A percentile compares a stretch with the other conserved stretches of the same genome.
phyloP scores from a whole-genome alignment of 2,888 invertebrate species.

The Synergus laeviventris region DNA sequence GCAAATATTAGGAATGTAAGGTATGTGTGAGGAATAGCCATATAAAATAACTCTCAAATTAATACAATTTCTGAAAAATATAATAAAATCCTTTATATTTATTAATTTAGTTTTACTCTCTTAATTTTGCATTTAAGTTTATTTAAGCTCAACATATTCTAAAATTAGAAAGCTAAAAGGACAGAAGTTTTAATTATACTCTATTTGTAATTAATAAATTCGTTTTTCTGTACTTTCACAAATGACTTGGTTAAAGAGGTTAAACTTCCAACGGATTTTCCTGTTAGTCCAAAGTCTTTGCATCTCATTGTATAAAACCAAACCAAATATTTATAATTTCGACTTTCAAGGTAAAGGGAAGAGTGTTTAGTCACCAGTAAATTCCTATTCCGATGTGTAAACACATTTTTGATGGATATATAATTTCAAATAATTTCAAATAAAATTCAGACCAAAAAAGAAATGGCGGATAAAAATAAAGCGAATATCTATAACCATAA shows the following conservation, averaged over 20 bases:
- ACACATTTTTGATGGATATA: not conserved
- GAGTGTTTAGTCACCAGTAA: not conserved
- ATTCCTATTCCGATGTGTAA: not conserved
- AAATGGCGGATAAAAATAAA: too few species aligned
- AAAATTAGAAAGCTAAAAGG: too few species aligned
- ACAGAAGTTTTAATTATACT: too few species aligned
- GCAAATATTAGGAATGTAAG: not conserved
- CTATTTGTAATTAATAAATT: not conserved
- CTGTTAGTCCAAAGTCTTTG: too few species aligned
- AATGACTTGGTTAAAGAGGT: not conserved
- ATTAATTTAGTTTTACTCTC: too few species aligned
- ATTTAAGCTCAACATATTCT: too few species aligned
- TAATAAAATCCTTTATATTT: too few species aligned
- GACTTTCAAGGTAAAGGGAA: not conserved
- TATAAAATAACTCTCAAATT: too few species aligned
- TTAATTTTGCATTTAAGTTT: too few species aligned
- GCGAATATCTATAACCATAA: not conserved
- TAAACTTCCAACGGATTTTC: not conserved
- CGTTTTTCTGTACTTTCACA: not conserved
- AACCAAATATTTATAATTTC: not conserved
- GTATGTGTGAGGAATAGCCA: too few species aligned
- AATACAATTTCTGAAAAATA: too few species aligned
- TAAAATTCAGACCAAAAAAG: not conserved
- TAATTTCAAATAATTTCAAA: not conserved
- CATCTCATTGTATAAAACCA: not conserved